Conservation (phyloP, 2,797 vertebrate genomes). For the Hyperoplus lanceolatus region DNA sequence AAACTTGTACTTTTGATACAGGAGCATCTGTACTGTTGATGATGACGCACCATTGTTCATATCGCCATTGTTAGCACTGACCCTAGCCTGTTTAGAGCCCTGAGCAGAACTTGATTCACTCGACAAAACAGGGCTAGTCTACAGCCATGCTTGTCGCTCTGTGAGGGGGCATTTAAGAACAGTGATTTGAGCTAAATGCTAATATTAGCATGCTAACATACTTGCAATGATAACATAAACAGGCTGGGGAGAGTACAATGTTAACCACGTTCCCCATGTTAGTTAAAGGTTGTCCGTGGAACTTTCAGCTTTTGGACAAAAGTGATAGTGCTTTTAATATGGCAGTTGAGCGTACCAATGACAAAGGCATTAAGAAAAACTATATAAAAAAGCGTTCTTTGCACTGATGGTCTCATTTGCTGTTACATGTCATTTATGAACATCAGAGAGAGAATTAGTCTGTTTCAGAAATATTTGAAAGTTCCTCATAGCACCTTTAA, state of each 20-base stretch:
- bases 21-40: neutral
- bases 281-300: neutral
- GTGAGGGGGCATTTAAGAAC: too few species aligned
- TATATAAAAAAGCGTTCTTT: too few species aligned
- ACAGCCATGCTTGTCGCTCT: neutral
- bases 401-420: too few species aligned
- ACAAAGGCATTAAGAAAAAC: too few species aligned
- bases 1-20: neutral
- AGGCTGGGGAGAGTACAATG: neutral
- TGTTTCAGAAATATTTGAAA: too few species aligned
- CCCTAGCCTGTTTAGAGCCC: neutral
- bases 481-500: too few species aligned
- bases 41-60: neutral
- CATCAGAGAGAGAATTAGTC: too few species aligned
- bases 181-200: too few species aligned
- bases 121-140: neutral
- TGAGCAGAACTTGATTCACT: neutral
- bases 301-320: too few species aligned
- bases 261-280: neutral
- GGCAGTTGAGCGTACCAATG: too few species aligned
- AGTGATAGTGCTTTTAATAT: too few species aligned
- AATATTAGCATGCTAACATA: neutral
- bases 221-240: neutral
- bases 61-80: neutral
- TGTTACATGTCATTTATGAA: too few species aligned